Evolutionary conservation across 2,797 vertebrate genomes (phyloP).

Genomic region (Anniella stebbinsi): DNA sequence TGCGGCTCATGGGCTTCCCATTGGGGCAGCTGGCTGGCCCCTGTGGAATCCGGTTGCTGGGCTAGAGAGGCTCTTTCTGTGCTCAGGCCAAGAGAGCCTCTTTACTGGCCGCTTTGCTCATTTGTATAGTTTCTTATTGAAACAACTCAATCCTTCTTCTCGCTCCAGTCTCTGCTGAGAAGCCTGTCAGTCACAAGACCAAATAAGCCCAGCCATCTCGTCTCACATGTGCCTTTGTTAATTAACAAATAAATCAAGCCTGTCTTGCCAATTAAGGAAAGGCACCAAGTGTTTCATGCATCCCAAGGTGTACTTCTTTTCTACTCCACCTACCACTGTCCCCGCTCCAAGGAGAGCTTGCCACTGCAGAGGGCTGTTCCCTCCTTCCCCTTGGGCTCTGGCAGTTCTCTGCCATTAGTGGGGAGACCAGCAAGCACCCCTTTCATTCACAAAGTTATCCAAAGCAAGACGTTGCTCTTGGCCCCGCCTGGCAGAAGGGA

Average conservation of each 20-base stretch:
- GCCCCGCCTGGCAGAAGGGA: not conserved
- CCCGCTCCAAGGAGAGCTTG: not conserved
- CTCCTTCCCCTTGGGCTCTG: too few species aligned
- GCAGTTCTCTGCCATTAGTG: too few species aligned
- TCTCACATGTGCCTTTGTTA: slow-evolving; percentile 30
- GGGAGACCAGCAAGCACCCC: too few species aligned
- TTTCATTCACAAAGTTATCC: not conserved
- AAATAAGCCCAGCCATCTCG: slow-evolving; percentile 40
- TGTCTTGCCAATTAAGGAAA: slow-evolving; percentile 61
- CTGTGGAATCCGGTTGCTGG: too few species aligned
- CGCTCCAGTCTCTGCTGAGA: slow-evolving; percentile 8
- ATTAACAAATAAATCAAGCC: slow-evolving; percentile 71
- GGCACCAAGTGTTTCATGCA: slow-evolving; percentile 3
- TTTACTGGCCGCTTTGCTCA: not conserved
- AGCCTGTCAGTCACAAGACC: not conserved
- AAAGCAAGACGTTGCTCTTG: not conserved
- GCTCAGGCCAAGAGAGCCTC: too few species aligned
- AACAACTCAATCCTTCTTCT: not conserved
- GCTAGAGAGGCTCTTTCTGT: not conserved
- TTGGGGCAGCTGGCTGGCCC: too few species aligned
- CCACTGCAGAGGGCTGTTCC: not conserved
- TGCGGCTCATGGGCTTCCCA: too few species aligned
- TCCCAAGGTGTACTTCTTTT: slow-evolving; percentile 15
- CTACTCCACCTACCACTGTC: not conserved
- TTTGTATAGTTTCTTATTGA: not conserved